Percentiles rank a stretch among this genome's conserved stretches.
phyloP scores from a whole-genome alignment of 2,888 invertebrate genomes.

The Cantharis flavilabris region DNA sequence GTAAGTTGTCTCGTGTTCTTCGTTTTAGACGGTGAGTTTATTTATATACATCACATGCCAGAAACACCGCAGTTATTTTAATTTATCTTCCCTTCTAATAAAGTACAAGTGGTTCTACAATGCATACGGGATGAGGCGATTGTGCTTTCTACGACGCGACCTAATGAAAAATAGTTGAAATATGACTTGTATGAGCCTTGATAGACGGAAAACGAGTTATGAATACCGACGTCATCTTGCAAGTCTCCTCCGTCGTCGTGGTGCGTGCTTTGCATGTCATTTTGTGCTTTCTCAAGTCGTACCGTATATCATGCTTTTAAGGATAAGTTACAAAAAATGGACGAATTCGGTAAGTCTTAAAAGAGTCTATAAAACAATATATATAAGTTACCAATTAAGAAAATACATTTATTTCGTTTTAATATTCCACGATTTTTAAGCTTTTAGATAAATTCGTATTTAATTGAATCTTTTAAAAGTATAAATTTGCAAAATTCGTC shows the following conservation, averaged over 20 bases:
- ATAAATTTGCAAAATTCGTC: neutral
- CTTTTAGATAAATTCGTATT: neutral
- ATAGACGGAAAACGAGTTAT: slow-evolving; percentile 41
- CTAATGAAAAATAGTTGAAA: slow-evolving; percentile 43
- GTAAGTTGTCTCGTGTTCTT: neutral
- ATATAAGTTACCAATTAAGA: too few relatives aligned
- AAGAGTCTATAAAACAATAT: too few relatives aligned
- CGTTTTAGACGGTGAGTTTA: slow-evolving; percentile 20
- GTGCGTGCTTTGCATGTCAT: slow-evolving; percentile 37
- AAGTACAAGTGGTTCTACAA: slow-evolving; percentile 45
- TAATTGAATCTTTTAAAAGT: neutral
- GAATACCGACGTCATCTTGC: slow-evolving; percentile 35
- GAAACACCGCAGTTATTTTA: slow-evolving; percentile 41
- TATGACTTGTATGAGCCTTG: slow-evolving; percentile 37
- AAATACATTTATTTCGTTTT: neutral
- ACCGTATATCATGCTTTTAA: slow-evolving; percentile 28
- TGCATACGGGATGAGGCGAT: slow-evolving; percentile 47
- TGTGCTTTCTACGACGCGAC: slow-evolving; percentile 32
- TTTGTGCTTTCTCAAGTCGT: slow-evolving; percentile 18
- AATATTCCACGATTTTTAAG: neutral
- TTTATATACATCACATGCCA: slow-evolving; percentile 36
- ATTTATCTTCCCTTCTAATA: slow-evolving; percentile 47
- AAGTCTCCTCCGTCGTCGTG: slow-evolving; percentile 27
- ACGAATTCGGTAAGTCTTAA: slow-evolving; percentile 16
- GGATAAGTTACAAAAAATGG: slow-evolving; percentile 15